phyloP scores from a whole-genome alignment of 1,140 invertebrate genomes.

The Dendrolimus kikuchii region DNA sequence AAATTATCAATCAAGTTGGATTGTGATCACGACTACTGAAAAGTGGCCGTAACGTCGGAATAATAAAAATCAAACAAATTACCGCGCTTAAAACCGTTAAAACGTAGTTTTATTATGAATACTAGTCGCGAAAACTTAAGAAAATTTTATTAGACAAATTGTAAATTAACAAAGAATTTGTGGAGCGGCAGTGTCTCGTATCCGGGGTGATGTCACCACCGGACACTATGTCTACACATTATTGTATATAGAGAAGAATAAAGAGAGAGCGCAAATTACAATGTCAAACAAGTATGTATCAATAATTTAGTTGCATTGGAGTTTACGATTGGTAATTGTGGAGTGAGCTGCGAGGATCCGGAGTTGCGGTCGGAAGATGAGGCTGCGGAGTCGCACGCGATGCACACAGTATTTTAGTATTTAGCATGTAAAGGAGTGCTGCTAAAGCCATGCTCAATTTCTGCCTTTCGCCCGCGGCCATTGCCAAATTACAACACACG shows the following conservation, averaged over 20 bases:
- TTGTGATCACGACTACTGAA: no score
- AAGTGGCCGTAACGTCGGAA: no score
- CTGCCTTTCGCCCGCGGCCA: slow-evolving; percentile 38
- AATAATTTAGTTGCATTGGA: slow-evolving; percentile 47
- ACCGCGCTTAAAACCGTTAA: no score
- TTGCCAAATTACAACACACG: slow-evolving; percentile 54
- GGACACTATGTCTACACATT: background rate
- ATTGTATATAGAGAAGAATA: slow-evolving; percentile 8
- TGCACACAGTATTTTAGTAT: slow-evolving; percentile 16
- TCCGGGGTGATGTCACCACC: no score
- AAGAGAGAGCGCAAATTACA: slow-evolving; percentile 7
- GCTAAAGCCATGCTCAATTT: slow-evolving; percentile 55
- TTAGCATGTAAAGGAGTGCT: slow-evolving; percentile 24
- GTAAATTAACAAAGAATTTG: no score
- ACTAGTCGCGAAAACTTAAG: no score
- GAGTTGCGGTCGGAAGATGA: slow-evolving; percentile 31
- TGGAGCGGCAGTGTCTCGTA: no score
- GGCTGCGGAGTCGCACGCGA: slow-evolving; percentile 42
- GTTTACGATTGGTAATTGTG: slow-evolving; percentile 68
- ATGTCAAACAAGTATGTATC: slow-evolving; percentile 12
- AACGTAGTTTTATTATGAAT: no score
- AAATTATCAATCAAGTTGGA: no score
- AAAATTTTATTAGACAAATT: no score
- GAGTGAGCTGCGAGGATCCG: slow-evolving; percentile 46
- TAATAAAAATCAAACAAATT: no score